Conservation (phyloP, 2,797 vertebrate genomes). For the Okamejei kenojei region DNA sequence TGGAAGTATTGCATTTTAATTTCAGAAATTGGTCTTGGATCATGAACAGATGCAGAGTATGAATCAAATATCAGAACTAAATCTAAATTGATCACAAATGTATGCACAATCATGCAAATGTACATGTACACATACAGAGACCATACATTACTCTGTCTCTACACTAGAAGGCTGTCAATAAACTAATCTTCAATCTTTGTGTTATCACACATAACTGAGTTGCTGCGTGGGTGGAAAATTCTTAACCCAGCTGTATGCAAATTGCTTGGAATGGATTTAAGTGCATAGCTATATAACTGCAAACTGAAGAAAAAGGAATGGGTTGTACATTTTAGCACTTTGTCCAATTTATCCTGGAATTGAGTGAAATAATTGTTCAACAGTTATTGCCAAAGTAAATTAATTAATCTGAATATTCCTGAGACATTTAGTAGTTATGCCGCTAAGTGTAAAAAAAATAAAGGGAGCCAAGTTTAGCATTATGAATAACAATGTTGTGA, state of each 20-base stretch:
- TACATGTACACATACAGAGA: background rate
- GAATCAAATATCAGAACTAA: background rate
- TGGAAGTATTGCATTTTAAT: background rate
- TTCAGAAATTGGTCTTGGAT: background rate
- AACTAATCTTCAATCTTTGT: background rate
- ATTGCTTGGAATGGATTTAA: background rate
- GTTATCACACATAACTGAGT: background rate
- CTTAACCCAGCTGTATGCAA: background rate
- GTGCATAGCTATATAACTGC: too few relatives aligned
- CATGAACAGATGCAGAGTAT: background rate
- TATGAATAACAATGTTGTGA: background rate
- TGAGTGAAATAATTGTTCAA: constrained; percentile 15
- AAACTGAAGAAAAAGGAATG: background rate
- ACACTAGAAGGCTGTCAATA: background rate
- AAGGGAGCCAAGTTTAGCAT: background rate
- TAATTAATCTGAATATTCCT: constrained; percentile 11
- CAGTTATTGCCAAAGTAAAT: background rate
- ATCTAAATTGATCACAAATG: background rate
- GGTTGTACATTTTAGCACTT: background rate
- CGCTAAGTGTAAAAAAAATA: background rate
- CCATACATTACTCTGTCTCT: background rate
- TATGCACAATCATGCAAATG: too few relatives aligned
- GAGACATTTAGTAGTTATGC: background rate
- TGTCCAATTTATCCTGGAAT: background rate
- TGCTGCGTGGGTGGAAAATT: background rate